phyloP scores from a whole-genome alignment of 2,113 vertebrate genomes.

The Hyaena hyaena region DNA sequence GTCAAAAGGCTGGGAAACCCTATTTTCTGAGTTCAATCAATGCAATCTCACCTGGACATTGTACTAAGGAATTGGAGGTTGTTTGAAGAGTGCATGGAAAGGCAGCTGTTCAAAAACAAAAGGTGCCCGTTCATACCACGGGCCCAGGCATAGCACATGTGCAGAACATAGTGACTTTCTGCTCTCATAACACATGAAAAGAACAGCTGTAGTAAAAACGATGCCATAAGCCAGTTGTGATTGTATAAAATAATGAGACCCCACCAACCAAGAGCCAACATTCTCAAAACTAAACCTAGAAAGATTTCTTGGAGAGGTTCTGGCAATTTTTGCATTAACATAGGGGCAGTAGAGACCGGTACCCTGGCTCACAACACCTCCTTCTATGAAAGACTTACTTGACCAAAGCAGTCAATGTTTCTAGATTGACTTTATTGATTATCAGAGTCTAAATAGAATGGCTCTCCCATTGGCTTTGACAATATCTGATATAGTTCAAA shows the following conservation, averaged over 20 bases:
- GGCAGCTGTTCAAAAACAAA: not conserved
- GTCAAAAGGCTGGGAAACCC: not conserved
- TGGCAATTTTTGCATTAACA: not conserved
- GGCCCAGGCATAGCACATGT: not conserved
- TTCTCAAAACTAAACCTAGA: not conserved
- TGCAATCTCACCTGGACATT: not conserved
- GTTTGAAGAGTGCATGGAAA: not conserved
- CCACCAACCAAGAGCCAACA: not conserved
- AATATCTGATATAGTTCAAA: not conserved
- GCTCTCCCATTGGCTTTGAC: not conserved
- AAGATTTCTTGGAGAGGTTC: not conserved
- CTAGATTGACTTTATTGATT: not conserved
- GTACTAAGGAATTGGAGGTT: not conserved
- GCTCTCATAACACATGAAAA: not conserved
- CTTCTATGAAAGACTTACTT: not conserved
- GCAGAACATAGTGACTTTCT: not conserved
- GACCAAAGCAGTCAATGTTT: not conserved
- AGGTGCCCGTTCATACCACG: not conserved
- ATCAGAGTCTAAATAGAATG: not conserved
- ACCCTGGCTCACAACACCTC: not conserved
- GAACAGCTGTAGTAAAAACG: rapidly evolving
- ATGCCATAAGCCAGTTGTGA: not conserved
- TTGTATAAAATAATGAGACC: not conserved
- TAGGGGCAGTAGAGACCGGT: not conserved
- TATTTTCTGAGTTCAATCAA: not conserved